These are phyloP conservation scores for Megalops cyprinoides DNA, from an alignment of 2,797 vertebrate species.

Conservation along the genomic window DNA sequence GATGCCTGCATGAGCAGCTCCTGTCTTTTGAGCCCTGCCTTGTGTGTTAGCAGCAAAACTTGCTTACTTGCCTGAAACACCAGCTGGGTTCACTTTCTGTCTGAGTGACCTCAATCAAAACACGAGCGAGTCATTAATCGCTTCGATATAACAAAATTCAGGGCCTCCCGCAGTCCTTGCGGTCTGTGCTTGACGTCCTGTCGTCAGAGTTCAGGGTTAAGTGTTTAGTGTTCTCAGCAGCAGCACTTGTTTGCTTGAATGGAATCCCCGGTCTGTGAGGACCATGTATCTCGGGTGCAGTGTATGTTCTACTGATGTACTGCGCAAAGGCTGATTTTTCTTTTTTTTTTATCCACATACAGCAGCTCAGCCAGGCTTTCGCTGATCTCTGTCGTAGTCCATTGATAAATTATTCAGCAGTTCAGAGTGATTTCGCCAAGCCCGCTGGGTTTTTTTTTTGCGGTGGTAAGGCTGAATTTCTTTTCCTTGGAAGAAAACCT, in stretches of 20 bases:
- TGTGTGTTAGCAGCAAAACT: not conserved
- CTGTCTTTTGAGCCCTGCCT: not conserved
- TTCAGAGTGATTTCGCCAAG: not conserved
- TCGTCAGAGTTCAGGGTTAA: not conserved
- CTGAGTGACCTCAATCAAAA: not conserved
- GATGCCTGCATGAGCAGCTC: too few relatives aligned
- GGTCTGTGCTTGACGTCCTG: not conserved
- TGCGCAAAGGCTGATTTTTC: not conserved
- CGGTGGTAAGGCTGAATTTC: not conserved
- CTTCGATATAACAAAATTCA: not conserved
- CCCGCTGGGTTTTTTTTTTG: slow-evolving; percentile 1
- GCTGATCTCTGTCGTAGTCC: slow-evolving; percentile 12
- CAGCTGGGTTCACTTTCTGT: not conserved
- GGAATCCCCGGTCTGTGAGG: not conserved
- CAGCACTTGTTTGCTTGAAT: not conserved
- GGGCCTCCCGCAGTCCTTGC: not conserved
- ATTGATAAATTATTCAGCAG: slow-evolving; percentile 3
- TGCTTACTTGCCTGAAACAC: not conserved
- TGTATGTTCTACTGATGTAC: slow-evolving; percentile 36
- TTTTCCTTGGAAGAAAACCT: not conserved
- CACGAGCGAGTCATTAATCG: not conserved
- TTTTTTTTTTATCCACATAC: not conserved
- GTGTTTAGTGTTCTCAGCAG: not conserved
- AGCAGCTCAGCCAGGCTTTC: not conserved
- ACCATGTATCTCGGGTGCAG: slow-evolving; percentile 25